Evolutionary conservation across 1,140 invertebrate species (phyloP), one percentile per base, ranked within the genome.

Genomic region (Steinernema khuongi): DNA sequence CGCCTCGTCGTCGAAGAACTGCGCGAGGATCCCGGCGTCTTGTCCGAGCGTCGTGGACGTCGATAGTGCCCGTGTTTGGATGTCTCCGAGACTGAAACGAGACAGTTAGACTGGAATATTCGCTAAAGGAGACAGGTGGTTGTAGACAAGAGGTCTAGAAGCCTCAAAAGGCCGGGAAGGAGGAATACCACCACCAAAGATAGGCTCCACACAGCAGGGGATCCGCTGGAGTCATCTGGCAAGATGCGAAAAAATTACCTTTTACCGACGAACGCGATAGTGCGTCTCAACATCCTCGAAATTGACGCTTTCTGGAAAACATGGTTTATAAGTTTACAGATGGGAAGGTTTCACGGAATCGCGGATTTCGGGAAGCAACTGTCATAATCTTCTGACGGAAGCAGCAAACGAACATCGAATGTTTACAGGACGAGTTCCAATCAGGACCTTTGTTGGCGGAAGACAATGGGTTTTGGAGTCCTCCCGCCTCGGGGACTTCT

Each of bases 1-100:
- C 76, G 92, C 91, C 81, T 90, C 88, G 67, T 90, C 87, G 87
- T 97, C 95, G 85, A 97, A 97, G 88, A 97, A 97, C 87, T 96
- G 69, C 92, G 90, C 33, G 1, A 72, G 71, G 78, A 72, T 4
- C 11, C 50, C 29, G 17, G 43, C 29, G n/a, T 30, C 30, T 31
- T 72, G 44, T 4, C 4, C 50, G 7, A 22, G 50, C 22, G 50
- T 60, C 50, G 50, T 60, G 7, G 50, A 60, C 50, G 50, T 60
- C 11, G 50, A 60, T 22, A 60, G 50, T n/a, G 50, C 50, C 14
- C 50, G 50, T 14, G 4, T 60, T 41, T 41, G 36, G 50, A 22
- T 7, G 7, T 14, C 19, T 60, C 26, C 50, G 11, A 60, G 4
- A 22, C 50, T 60, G 50, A 60, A 60, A 41, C 19, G 4, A 22